Percentiles rank a stretch among this genome's conserved stretches.
phyloP scores from a whole-genome alignment of 1,140 invertebrate genomes.

The Mycetomoellerius zeteki region DNA sequence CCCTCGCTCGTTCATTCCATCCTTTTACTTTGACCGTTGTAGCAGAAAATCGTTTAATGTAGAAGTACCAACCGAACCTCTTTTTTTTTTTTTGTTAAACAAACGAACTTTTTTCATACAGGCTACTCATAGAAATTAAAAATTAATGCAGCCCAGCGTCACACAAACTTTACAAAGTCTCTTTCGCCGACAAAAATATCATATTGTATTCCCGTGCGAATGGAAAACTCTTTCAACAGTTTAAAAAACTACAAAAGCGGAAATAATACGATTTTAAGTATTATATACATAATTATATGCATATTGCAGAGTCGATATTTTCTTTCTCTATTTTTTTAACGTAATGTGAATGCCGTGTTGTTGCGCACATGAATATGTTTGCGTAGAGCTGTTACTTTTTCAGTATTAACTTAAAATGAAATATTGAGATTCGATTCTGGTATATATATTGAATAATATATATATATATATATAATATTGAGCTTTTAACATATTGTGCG shows the following conservation, averaged over 20 bases:
- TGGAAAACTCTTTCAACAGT: not conserved
- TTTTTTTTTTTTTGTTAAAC: conserved; percentile 42
- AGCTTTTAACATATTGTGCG: conserved; percentile 4
- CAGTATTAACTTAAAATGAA: conserved; percentile 6
- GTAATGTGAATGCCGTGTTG: not conserved
- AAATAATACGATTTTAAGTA: conserved; percentile 22
- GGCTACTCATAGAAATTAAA: conserved; percentile 38
- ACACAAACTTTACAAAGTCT: not conserved
- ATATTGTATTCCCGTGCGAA: not conserved
- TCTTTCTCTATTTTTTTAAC: not conserved
- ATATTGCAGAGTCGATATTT: not conserved
- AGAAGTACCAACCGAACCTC: conserved; percentile 4
- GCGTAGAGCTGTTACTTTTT: not conserved
- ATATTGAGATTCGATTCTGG: conserved; percentile 34
- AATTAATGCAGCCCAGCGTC: conserved; percentile 33
- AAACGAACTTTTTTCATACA: conserved; percentile 1
- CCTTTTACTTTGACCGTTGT: conserved; percentile 8
- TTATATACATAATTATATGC: conserved; percentile 6
- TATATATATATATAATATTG: conserved; percentile 7
- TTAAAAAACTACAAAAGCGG: not conserved
- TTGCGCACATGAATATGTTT: not conserved
- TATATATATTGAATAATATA: conserved; percentile 28
- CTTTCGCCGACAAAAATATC: not conserved
- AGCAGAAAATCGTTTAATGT: conserved; percentile 18
- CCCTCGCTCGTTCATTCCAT: not conserved